Base-by-base conservation (phyloP, 2,113 vertebrate species). In the Gambusia affinis region DNA sequence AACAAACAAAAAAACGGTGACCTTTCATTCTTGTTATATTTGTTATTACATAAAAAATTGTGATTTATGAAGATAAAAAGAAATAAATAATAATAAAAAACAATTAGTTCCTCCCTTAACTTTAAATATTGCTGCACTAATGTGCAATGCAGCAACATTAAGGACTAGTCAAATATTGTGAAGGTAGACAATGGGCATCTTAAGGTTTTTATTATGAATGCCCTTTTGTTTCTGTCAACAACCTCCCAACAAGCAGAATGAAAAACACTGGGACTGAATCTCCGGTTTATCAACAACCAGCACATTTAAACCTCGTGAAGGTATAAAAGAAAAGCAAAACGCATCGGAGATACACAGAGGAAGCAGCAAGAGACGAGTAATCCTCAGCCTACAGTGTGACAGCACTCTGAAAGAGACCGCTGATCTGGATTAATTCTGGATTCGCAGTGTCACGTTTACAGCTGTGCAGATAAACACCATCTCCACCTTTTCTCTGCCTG, bases 261-360 rank as follows among this genome's bases (percentile, higher is more conserved):
- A 47, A 66, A 70, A 70, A 67, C n/a, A 12, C 4, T 24, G 17
- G 54, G 11, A 30, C 78, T 67, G 29, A 57, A 57, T 57, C 5
- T 47, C 44, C 19, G 19, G 64, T 79, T 87, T 89, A 84, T 92
- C 85, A 82, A 73, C 71, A 19, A 64, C 31, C 11, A 30, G 63
- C 87, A 88, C 82, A 81, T 86, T 84, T 54, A 54, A 54, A 22
- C 22, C 47, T 24, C 7, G 30, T 64, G 4, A 22, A 22, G 47
- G 47, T 54, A 54, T 54, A 54, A 54, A 54, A 54, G 47, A 54
- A 54, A 54, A 19, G 47, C 19, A 54, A 19, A 64, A 31, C 11
- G 29, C 29, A 4, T 31, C 15, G 8, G 31, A 10, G 31, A 27
- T 57, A 2, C 69, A 70, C 78, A 67, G 14, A 60, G 35, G 1